A percentile compares a stretch with the other conserved stretches of the same genome.
These are phyloP conservation scores for Sphinx pinastri DNA, from an alignment of 2,888 invertebrate species.

Conservation along the genomic window DNA sequence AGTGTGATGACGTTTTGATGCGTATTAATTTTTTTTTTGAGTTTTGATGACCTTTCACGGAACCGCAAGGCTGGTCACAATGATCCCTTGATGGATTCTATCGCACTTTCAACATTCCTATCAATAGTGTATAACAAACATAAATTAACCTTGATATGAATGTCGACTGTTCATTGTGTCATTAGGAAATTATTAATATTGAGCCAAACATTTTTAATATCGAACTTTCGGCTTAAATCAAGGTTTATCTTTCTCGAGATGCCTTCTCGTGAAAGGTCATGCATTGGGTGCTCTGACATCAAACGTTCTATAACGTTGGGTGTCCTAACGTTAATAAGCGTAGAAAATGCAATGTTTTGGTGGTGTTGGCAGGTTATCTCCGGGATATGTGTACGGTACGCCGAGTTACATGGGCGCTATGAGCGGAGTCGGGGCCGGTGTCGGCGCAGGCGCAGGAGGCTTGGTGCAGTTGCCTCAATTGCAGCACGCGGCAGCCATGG, in stretches of 20 bases:
- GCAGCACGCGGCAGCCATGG: constrained; percentile 90
- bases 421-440: constrained; percentile 80
- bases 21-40: constrained; percentile 54
- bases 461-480: constrained; percentile 88
- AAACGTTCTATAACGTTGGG: constrained; percentile 36
- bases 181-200: background rate
- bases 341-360: background rate
- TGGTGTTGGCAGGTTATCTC: constrained; percentile 71
- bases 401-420: constrained; percentile 91
- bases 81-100: background rate
- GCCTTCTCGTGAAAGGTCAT: constrained; percentile 52
- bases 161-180: constrained; percentile 6
- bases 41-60: constrained; percentile 57
- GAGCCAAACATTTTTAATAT: background rate
- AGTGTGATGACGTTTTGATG: constrained; percentile 69
- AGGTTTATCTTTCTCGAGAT: constrained; percentile 7
- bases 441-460: constrained; percentile 86
- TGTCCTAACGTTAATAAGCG: background rate
- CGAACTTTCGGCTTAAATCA: background rate
- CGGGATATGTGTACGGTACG: constrained; percentile 89
- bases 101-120: constrained; percentile 8
- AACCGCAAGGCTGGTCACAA: constrained; percentile 8
- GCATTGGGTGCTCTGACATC: constrained; percentile 45
- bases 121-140: background rate
- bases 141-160: background rate